Evolutionary conservation across 1,140 invertebrate genomes (phyloP).

Genomic region (Leucophenga varia): DNA sequence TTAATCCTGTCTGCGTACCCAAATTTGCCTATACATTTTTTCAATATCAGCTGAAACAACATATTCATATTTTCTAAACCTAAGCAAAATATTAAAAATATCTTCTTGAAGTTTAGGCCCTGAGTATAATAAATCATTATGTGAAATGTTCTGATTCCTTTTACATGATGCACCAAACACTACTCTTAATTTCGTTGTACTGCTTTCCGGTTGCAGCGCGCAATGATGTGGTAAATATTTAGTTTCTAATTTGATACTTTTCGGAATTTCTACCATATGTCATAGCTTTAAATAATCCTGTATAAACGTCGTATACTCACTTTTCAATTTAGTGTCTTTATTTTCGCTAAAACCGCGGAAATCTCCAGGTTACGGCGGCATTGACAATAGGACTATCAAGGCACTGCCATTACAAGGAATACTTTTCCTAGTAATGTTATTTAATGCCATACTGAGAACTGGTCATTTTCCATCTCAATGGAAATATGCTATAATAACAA

Average conservation of each 20-base stretch:
- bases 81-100: slow-evolving; percentile 40
- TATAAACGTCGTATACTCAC: slow-evolving; percentile 27
- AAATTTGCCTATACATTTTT: slow-evolving; percentile 46
- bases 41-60: slow-evolving; percentile 25
- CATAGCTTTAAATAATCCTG: slow-evolving; percentile 42
- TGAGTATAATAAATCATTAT: slow-evolving; percentile 14
- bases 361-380: too few species aligned
- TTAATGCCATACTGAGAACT: too few species aligned
- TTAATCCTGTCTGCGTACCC: slow-evolving; percentile 17
- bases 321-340: slow-evolving; percentile 18
- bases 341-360: too few species aligned
- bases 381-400: too few species aligned
- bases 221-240: slow-evolving; percentile 42
- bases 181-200: slow-evolving; percentile 23
- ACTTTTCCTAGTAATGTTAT: too few species aligned
- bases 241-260: slow-evolving; percentile 17
- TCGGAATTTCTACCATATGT: slow-evolving; percentile 45
- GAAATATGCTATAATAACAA: too few species aligned
- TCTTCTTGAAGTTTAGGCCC: slow-evolving; percentile 14
- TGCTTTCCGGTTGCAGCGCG: slow-evolving; percentile 22
- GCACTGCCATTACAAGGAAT: too few species aligned
- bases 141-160: slow-evolving; percentile 10
- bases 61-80: slow-evolving; percentile 48
- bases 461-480: too few species aligned
- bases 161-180: too few species aligned